These are phyloP conservation scores for Plecotus auritus DNA, from an alignment of 2,113 vertebrate species.

Conservation along the genomic window DNA sequence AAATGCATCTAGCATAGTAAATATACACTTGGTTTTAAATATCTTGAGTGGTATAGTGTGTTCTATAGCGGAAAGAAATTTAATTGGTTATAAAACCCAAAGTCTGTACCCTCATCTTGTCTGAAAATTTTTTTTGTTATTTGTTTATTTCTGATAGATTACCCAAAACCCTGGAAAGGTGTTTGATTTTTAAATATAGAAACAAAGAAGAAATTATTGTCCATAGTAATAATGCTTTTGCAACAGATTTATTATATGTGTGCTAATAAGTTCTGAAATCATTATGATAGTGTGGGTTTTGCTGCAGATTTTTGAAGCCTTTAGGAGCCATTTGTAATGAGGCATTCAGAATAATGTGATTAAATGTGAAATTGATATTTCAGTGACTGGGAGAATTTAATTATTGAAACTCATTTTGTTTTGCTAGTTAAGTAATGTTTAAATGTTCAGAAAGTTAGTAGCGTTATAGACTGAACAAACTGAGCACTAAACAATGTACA, in stretches of 20 bases:
- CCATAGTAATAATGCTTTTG: neutral
- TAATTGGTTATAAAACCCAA: neutral
- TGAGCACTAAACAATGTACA: neutral
- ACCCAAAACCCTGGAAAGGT: neutral
- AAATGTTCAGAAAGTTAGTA: neutral
- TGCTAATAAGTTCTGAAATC: constrained; percentile 1
- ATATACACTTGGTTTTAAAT: neutral
- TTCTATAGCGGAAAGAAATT: neutral
- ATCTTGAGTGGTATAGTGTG: neutral
- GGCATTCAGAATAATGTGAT: neutral
- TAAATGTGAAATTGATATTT: constrained; percentile 15
- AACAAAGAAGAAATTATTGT: neutral
- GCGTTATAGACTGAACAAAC: neutral
- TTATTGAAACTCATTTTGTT: neutral
- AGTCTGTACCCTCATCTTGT: neutral
- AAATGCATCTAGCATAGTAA: neutral
- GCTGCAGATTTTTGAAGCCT: neutral
- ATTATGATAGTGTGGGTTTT: neutral
- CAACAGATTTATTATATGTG: neutral
- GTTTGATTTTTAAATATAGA: neutral
- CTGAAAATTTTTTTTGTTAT: neutral
- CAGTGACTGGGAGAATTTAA: neutral
- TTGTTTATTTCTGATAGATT: neutral
- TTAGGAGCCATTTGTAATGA: neutral
- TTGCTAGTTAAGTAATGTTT: neutral